Percentiles rank a stretch among this genome's conserved stretches.
Evolutionary conservation across 2,113 vertebrate genomes (phyloP).

Genomic region (Sebastes fasciatus): DNA sequence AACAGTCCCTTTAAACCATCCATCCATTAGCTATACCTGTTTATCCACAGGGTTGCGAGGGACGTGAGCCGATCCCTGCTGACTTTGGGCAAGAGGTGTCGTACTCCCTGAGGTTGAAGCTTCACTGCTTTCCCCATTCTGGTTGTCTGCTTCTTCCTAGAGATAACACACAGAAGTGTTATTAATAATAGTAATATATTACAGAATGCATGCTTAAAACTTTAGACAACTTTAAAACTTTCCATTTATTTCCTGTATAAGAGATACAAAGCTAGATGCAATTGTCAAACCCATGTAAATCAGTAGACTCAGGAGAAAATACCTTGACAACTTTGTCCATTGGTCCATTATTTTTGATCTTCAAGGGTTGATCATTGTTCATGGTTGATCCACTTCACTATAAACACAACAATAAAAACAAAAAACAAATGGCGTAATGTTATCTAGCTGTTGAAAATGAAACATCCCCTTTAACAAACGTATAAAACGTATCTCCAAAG

Average conservation of each 20-base stretch:
- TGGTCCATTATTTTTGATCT: neutral
- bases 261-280: neutral
- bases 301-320: neutral
- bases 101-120: neutral
- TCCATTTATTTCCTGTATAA: neutral
- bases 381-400: neutral
- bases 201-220: neutral
- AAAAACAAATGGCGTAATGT: neutral
- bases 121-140: neutral
- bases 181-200: neutral
- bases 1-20: no score
- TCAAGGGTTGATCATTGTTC: neutral
- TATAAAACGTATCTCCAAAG: no score
- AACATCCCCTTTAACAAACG: no score
- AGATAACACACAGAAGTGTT: neutral
- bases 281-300: neutral
- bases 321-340: slow-evolving; percentile 1
- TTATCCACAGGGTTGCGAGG: neutral
- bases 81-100: neutral
- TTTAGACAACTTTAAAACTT: neutral
- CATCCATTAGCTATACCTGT: neutral
- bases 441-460: no score
- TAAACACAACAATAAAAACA: neutral
- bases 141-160: neutral
- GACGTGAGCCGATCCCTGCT: neutral